Base-by-base conservation (phyloP, 2,888 invertebrate species). In the Linnaemya tessellans region DNA sequence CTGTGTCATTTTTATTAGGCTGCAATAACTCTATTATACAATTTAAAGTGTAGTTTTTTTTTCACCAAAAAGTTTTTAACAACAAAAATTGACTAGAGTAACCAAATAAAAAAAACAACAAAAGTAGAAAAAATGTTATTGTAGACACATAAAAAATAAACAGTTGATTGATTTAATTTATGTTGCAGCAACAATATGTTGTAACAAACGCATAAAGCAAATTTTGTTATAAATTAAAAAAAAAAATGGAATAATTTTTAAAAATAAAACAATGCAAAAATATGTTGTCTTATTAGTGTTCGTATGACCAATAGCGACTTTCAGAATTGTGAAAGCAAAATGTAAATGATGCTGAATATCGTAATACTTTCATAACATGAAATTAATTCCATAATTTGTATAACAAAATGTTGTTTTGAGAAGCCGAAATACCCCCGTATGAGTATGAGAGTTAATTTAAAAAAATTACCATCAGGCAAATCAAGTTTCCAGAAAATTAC, bases 111-210 rank as follows among this genome's bases (percentile, higher is more conserved):
- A 65, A 56, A 18, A 38, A 49, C 38, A 20, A 64, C 11, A 43
- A n/a, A 18, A 18, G 0, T 11, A 13, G 18, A 13, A 68, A 35
- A 65, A 51, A 9, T 58, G 46, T 71, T 71, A 20, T 51, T 49
- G 20, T n/a, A 80, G 49, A 49, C 65, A 64, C 43, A 56, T 20
- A 70, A 64, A 78, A 70, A 35, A 35, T n/a, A 82, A 82, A 71
- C 65, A 38, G 71, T 43, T 71, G 82, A 83, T 78, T 83, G 82
- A 83, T 83, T 78, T 78, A 65, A 83, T 65, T 71, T 56, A 67
- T 73, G 77, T 73, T 71, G 65, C 20, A 43, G 43, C 77, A 51
- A 41, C 62, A 77, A 77, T 46, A 62, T 71, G 51, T 60, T 54
- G 62, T 25, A 46, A 74, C 25, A 58, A 80, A 67, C 70, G 54